Evolutionary conservation across 2,888 invertebrate genomes (phyloP), one percentile per base, ranked within the genome.

Genomic region (Mesodorylaimus sp.): DNA sequence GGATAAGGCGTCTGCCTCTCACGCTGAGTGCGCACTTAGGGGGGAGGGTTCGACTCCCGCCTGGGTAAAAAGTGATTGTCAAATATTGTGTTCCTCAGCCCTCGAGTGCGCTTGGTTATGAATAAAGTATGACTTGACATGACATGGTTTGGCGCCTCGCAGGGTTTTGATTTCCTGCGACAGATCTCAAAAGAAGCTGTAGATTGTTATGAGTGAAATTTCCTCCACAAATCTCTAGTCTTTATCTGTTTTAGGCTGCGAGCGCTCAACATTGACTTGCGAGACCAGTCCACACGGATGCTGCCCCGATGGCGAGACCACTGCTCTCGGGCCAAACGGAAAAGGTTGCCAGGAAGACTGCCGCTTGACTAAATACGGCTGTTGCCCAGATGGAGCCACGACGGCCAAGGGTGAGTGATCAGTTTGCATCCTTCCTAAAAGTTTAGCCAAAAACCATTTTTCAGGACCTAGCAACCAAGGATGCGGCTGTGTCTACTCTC

Each of bases 271-370:
- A 19, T 61, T 62, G 59, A 60, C 62, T 37, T 75, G 74, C 56
- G 64, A 64, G 27, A 55, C 56, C 16, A 66, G 79, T n/a, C 72
- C 74, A 0, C 80, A 77, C 65, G 91, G 91, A 3, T 93, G 93
- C 65, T 93, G 93, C 61, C 76, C 77, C 1, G 89, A 93, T 64
- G 77, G 77, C 1, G 69, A 76, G 57, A 85, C 84, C 0, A 79
- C 86, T 0, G 85, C 91, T 2, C 83, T 85, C 61, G 91, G 91
- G 1, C 78, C 78, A 1, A 77, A 77, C 56, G 70, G 75, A 44
- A 83, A 84, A 66, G 91, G 64, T 41, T 66, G 65, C 52, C 64
- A 61, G 25, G 62, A 60, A 48, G 57, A 59, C 54, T 64, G 65
- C 47, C 55, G 64, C 47, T 53, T 61, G 44, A 64, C 65, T 53